A percentile compares a stretch with the other conserved stretches of the same genome.
These are phyloP conservation scores for Pemphigus obesinymphae DNA, from an alignment of 1,140 invertebrate genomes.

Conservation along the genomic window DNA sequence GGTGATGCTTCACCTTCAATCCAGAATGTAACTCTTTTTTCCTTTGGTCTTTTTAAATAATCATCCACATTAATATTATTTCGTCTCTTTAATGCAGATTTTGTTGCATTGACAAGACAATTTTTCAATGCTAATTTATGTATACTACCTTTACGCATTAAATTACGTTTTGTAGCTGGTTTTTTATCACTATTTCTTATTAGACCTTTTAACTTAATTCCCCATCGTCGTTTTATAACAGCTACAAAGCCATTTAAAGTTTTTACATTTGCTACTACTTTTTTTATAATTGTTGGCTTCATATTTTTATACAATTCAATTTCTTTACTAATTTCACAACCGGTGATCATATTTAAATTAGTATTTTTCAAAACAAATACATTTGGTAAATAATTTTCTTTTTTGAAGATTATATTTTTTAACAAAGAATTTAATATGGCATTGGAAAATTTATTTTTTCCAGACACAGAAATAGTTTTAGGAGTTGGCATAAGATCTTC, in stretches of 20 bases:
- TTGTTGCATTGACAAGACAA: conserved; percentile 7
- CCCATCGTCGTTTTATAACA: conserved; percentile 3
- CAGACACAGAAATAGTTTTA: neutral
- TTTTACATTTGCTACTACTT: neutral
- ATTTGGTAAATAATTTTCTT: neutral
- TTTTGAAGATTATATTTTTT: neutral
- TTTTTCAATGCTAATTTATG: conserved; percentile 12
- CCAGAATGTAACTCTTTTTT: conserved; percentile 30
- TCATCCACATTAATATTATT: neutral
- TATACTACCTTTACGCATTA: conserved; percentile 10
- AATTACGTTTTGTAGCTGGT: conserved; percentile 16
- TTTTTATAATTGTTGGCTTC: conserved; percentile 3
- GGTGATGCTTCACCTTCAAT: conserved; percentile 20
- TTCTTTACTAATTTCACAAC: neutral
- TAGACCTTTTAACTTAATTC: neutral
- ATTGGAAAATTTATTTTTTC: conserved; percentile 19
- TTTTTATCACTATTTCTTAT: neutral
- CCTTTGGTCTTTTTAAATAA: conserved; percentile 25
- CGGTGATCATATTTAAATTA: neutral
- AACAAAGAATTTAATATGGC: conserved; percentile 15
- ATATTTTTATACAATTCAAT: conserved; percentile 23
- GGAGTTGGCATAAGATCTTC: neutral
- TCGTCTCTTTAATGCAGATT: conserved; percentile 23
- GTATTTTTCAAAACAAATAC: neutral
- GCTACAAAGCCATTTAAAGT: neutral